Evolutionary conservation across 2,797 vertebrate genomes (phyloP).

Genomic region (Clarias fuscus): DNA sequence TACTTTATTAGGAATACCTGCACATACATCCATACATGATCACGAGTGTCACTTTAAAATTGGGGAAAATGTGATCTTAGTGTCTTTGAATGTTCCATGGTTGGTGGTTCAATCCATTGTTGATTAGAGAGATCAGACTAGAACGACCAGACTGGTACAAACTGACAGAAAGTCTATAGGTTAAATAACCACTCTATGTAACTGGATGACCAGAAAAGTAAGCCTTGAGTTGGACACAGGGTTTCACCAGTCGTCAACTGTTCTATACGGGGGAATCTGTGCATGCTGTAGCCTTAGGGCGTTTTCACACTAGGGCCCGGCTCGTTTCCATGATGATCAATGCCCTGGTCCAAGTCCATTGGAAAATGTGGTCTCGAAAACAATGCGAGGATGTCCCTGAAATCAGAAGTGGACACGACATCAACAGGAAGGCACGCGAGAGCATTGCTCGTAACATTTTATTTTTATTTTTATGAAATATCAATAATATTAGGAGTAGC

Average conservation of each 20-base stretch:
- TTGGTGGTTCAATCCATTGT: background rate
- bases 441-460: too few relatives aligned
- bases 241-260: background rate
- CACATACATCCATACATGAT: background rate
- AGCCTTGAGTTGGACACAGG: background rate
- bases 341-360: too few relatives aligned
- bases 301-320: too few relatives aligned
- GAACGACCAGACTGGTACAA: background rate
- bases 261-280: background rate
- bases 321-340: too few relatives aligned
- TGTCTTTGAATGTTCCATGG: background rate
- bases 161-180: background rate
- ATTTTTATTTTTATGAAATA: too few relatives aligned
- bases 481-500: too few relatives aligned
- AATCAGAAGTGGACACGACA: too few relatives aligned
- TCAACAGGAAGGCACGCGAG: too few relatives aligned
- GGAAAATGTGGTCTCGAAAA: too few relatives aligned
- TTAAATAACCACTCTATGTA: background rate
- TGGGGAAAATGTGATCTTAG: background rate
- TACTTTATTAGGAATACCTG: constrained; percentile 2
- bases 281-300: background rate
- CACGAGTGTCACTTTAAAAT: background rate
- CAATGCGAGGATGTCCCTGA: too few relatives aligned
- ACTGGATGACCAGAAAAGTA: background rate
- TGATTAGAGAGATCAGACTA: background rate